phyloP scores from a whole-genome alignment of 2,797 vertebrate genomes.

The Chlorospingus semifuscus region DNA sequence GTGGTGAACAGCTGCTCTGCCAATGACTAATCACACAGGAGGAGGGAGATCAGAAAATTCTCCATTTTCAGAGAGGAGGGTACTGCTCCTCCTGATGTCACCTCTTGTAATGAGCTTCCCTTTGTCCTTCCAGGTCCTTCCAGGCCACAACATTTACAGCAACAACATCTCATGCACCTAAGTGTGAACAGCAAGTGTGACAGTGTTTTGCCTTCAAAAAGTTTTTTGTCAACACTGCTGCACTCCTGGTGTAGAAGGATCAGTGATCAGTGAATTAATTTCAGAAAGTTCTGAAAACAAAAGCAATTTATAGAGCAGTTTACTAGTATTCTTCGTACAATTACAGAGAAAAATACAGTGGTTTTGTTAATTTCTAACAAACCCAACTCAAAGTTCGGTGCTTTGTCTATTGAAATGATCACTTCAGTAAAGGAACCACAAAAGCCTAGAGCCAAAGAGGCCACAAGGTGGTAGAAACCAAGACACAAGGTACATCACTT shows the following conservation, averaged over 20 bases:
- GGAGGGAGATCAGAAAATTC: neutral
- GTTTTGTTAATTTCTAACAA: neutral
- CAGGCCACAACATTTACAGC: neutral
- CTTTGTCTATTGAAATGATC: neutral
- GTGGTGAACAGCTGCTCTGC: conserved; percentile 36
- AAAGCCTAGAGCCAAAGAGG: neutral
- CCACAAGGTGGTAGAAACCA: neutral
- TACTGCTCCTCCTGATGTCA: neutral
- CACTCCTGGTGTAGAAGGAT: neutral
- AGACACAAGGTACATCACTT: neutral
- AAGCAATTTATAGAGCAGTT: neutral
- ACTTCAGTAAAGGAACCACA: neutral
- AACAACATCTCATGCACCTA: neutral
- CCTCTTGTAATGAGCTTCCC: neutral
- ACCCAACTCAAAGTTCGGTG: neutral
- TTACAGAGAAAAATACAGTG: neutral
- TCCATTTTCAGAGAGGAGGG: neutral
- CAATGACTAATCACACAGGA: conserved; percentile 32
- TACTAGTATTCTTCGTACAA: neutral
- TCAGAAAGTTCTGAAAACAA: neutral
- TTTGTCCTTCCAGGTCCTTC: neutral
- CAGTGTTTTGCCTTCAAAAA: neutral
- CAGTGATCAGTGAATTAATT: neutral
- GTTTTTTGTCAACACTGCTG: neutral
- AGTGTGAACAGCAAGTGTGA: neutral